A percentile compares a stretch with the other conserved stretches of the same genome.
Conservation (phyloP, 2,113 vertebrate species). For the Poeciliopsis prolifica region DNA sequence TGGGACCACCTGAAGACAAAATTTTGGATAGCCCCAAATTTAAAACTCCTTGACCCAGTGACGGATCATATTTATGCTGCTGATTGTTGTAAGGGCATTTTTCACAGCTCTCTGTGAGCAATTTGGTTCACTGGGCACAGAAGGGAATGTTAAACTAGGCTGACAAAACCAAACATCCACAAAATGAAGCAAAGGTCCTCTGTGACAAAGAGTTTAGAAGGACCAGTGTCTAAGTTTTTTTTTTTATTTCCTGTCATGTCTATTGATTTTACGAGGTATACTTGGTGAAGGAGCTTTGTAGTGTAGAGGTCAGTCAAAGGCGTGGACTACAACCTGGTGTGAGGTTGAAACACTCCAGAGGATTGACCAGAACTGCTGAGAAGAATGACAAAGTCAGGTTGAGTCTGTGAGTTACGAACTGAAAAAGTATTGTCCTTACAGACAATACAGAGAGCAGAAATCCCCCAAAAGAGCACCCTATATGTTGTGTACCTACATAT, state of each 20-base stretch:
- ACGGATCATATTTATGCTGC: background rate
- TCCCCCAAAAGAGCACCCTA: too few species aligned
- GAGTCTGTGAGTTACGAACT: conserved; percentile 2
- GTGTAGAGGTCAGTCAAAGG: conserved; percentile 62
- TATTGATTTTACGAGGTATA: conserved; percentile 61
- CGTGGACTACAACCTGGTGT: conserved; percentile 26
- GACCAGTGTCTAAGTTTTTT: conserved; percentile 62
- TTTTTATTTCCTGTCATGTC: background rate
- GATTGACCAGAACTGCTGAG: conserved; percentile 16
- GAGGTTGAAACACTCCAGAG: conserved; percentile 26
- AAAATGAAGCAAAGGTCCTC: conserved; percentile 31
- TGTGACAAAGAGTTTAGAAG: conserved; percentile 35
- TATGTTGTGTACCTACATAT: too few species aligned
- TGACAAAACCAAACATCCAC: conserved; percentile 21
- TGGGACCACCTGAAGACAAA: conserved; percentile 12
- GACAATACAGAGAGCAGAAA: too few species aligned
- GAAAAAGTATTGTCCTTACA: conserved; percentile 15
- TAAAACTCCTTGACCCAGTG: background rate
- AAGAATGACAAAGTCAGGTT: conserved; percentile 1
- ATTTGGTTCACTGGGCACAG: conserved; percentile 5
- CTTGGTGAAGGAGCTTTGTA: conserved; percentile 38
- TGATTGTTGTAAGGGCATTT: background rate
- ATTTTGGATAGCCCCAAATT: background rate
- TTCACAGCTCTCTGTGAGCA: background rate
- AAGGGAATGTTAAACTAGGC: conserved; percentile 36